These are phyloP conservation scores for Microdon myrmicae DNA, from an alignment of 2,888 invertebrate species.

Conservation along the genomic window DNA sequence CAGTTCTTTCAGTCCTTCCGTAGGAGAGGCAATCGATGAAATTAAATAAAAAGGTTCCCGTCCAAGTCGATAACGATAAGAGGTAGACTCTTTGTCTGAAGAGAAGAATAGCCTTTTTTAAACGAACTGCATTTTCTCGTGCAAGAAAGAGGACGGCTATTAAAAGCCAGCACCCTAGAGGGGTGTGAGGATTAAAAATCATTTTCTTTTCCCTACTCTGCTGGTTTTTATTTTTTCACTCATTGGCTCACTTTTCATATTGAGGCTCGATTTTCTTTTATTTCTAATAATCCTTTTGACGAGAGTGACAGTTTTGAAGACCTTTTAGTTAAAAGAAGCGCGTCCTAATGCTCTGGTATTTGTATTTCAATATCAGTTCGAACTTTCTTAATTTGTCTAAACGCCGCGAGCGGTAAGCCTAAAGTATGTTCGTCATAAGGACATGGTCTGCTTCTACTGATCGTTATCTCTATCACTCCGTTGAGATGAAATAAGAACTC, in stretches of 20 bases:
- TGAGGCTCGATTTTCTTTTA: slow-evolving; percentile 41
- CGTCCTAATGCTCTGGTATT: slow-evolving; percentile 33
- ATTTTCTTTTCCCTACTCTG: too few species aligned
- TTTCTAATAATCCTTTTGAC: slow-evolving; percentile 44
- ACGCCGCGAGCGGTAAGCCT: too few species aligned
- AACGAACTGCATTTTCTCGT: slow-evolving; percentile 22
- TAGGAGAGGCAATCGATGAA: slow-evolving; percentile 44
- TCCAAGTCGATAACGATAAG: slow-evolving; percentile 49
- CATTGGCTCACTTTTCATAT: slow-evolving; percentile 30
- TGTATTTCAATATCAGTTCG: slow-evolving; percentile 5
- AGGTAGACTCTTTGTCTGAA: slow-evolving; percentile 43
- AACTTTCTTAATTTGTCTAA: too few species aligned
- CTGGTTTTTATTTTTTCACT: too few species aligned
- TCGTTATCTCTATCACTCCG: background rate
- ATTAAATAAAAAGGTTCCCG: slow-evolving; percentile 33
- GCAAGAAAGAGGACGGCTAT: slow-evolving; percentile 8
- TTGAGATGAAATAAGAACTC: background rate
- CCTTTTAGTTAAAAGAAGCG: slow-evolving; percentile 28
- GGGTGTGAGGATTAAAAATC: slow-evolving; percentile 51
- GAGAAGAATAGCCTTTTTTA: slow-evolving; percentile 14
- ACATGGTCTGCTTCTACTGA: too few species aligned
- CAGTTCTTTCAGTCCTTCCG: slow-evolving; percentile 37
- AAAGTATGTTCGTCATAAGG: too few species aligned
- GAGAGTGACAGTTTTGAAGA: slow-evolving; percentile 44
- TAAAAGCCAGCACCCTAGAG: slow-evolving; percentile 25